Conservation (phyloP, 2,888 invertebrate species). For the Phytoseiulus persimilis region DNA sequence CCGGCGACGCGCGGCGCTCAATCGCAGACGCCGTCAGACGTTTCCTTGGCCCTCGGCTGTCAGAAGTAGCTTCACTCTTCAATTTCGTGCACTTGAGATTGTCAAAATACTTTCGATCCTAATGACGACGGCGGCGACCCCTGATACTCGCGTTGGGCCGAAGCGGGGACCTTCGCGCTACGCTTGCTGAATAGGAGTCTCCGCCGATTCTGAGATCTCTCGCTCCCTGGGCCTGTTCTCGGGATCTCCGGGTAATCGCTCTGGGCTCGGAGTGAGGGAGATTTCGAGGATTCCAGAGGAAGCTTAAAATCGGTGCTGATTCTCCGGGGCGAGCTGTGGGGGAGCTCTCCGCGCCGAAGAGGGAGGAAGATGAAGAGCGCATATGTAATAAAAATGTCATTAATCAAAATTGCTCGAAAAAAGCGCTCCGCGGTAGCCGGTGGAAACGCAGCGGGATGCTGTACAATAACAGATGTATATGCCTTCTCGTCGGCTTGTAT, state of each 20-base stretch:
- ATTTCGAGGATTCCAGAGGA: too few species aligned
- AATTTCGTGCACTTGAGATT: background rate
- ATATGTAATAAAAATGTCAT: background rate
- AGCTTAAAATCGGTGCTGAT: too few species aligned
- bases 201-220: too few species aligned
- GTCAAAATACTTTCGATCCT: background rate
- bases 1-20: background rate
- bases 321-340: too few species aligned
- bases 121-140: background rate
- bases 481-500: background rate
- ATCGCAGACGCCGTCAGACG: background rate
- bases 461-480: conserved; percentile 5
- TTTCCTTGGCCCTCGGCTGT: background rate
- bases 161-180: too few species aligned
- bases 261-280: too few species aligned
- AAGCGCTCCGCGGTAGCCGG: background rate
- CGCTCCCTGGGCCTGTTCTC: too few species aligned
- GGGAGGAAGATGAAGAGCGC: background rate
- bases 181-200: too few species aligned
- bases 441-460: background rate
- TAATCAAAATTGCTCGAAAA: background rate
- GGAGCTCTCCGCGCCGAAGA: too few species aligned
- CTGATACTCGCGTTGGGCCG: background rate
- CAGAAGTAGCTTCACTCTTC: background rate
- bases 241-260: too few species aligned